phyloP scores from a whole-genome alignment of 2,888 invertebrate species.

The Eretmocerus hayati region DNA sequence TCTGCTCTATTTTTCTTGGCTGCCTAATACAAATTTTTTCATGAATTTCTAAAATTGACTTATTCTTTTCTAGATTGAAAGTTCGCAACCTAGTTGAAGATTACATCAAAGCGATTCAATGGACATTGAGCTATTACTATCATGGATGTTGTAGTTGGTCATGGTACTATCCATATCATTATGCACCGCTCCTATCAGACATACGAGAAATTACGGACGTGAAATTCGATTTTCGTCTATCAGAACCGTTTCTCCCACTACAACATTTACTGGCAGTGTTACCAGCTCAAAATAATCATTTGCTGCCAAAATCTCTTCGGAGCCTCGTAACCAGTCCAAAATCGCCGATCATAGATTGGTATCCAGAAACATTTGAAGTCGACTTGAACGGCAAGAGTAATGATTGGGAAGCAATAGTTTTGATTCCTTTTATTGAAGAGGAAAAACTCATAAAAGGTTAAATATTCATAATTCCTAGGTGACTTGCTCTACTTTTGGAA shows the following conservation, averaged over 20 bases:
- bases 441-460: slow-evolving; percentile 42
- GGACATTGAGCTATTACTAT: slow-evolving; percentile 95
- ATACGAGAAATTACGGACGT: slow-evolving; percentile 71
- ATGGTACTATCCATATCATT: slow-evolving; percentile 97
- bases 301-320: slow-evolving; percentile 72
- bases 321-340: slow-evolving; percentile 67
- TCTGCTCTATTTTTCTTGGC: too few relatives aligned
- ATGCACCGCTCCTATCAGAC: slow-evolving; percentile 94
- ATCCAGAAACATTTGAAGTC: slow-evolving; percentile 82
- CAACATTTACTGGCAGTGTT: slow-evolving; percentile 83
- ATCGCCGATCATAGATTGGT: slow-evolving; percentile 82
- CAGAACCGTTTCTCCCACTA: slow-evolving; percentile 85
- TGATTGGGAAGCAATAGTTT: slow-evolving; percentile 93
- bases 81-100: slow-evolving; percentile 74
- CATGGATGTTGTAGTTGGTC: slow-evolving; percentile 95
- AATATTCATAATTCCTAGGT: not conserved
- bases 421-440: slow-evolving; percentile 91
- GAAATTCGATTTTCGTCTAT: slow-evolving; percentile 72
- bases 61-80: slow-evolving; percentile 44
- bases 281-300: slow-evolving; percentile 71
- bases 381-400: slow-evolving; percentile 94
- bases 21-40: slow-evolving; percentile 24
- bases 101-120: slow-evolving; percentile 90
- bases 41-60: not conserved
- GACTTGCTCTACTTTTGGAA: not conserved